These are phyloP conservation scores for Bufo gargarizans DNA, from an alignment of 2,113 vertebrate species.

Conservation along the genomic window DNA sequence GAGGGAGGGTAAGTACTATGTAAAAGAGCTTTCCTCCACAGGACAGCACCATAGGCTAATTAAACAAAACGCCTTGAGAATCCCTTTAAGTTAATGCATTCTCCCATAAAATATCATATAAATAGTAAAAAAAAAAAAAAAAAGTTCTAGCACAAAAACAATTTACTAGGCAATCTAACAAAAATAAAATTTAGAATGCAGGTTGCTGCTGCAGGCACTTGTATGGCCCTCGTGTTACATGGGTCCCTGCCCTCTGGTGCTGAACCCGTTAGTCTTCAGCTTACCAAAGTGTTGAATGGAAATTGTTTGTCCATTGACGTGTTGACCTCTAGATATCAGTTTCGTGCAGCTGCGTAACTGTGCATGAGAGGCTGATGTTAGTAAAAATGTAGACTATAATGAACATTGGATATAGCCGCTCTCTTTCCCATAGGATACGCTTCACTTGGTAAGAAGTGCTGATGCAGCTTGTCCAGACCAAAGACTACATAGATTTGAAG, in stretches of 20 bases:
- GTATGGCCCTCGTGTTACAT: not conserved
- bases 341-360: not conserved
- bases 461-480: not conserved
- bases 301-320: not conserved
- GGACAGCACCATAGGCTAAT: too few species aligned
- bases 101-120: not conserved
- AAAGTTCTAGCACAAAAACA: not conserved
- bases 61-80: too few species aligned
- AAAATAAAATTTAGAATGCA: not conserved
- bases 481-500: not conserved
- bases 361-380: not conserved
- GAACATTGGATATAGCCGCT: slow-evolving; percentile 3
- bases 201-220: not conserved
- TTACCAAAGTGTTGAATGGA: not conserved
- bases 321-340: slow-evolving; percentile 5
- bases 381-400: not conserved
- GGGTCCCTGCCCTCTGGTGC: not conserved
- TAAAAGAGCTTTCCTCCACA: too few species aligned
- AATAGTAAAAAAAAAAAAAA: not conserved
- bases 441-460: slow-evolving; percentile 7
- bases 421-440: not conserved
- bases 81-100: too few species aligned
- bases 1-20: too few species aligned
- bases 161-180: not conserved
- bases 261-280: not conserved